Evolutionary conservation across 2,888 invertebrate genomes (phyloP), one percentile per base, ranked within the genome.

Genomic region (Sycophila texana): DNA sequence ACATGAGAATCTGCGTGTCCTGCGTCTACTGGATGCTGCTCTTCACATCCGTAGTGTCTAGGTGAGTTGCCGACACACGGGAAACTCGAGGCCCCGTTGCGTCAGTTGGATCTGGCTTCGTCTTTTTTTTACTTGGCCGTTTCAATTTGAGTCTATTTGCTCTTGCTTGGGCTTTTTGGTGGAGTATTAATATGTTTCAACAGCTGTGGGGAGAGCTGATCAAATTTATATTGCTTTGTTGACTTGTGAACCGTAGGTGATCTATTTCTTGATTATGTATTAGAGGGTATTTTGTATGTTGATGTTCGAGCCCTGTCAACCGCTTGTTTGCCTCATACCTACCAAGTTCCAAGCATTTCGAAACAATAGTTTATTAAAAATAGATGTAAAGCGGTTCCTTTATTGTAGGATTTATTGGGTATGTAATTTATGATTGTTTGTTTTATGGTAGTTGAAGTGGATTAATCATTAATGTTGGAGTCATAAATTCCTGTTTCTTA

Each of bases 1-100:
- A 86, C 83, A 94, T 94, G 94, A 93, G 92, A 92, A 91, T 92
- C 90, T 92, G 92, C 87, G 90, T 93, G 87, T 91, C 91, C 89
- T 89, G 92, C 85, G 91, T 93, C 87, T 93, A 93, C 90, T 93
- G 93, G 92, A 92, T 92, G 88, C 91, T 93, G 87, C 91, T 93
- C 91, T 92, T 93, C 82, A 92, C 93, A 87, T 93, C 92, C 87
- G 91, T 93, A 86, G 88, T 92, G 77, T 93, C 93, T 83, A 93
- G 93, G 93, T 93, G 74, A 86, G 84, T 4, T 16, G 16, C 26
- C 12, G 30, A 30, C 26, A 49, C 39, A 5, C 39, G 10, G 39
- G 30, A 30, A 30, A 30, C 30, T 30, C 30, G 30, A 30, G 39
- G 7, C 39, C 10, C 30, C n/a, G 30, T 61, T 61, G 61, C 61